Percentiles rank a stretch among this genome's conserved stretches.
phyloP scores from a whole-genome alignment of 2,113 vertebrate species.

The Myiozetetes cayanensis region DNA sequence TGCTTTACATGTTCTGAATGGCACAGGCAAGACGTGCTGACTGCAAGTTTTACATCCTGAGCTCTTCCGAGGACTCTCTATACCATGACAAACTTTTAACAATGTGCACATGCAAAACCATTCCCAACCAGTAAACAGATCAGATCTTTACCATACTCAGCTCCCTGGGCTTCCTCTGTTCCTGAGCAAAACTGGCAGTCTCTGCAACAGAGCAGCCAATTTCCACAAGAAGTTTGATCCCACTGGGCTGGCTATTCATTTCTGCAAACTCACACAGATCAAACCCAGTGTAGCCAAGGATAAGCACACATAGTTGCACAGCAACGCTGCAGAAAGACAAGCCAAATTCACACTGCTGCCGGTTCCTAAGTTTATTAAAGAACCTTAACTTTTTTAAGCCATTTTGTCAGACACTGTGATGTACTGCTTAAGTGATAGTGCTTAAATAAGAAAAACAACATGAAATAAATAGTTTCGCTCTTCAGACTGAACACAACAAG shows the following conservation, averaged over 20 bases:
- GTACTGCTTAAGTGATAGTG: not conserved
- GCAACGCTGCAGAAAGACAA: not conserved
- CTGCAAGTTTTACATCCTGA: not conserved
- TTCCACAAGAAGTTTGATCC: not conserved
- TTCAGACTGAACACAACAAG: not conserved
- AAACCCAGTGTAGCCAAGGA: not conserved
- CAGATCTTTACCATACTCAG: not conserved
- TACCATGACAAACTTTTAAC: not conserved
- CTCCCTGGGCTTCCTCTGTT: not conserved
- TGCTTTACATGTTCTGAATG: not conserved
- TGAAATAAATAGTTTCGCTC: not conserved
- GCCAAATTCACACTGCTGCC: not conserved
- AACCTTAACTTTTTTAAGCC: not conserved
- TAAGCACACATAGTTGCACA: not conserved
- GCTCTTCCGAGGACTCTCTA: not conserved
- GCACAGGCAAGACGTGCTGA: not conserved
- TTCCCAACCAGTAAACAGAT: not conserved
- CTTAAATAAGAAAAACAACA: not conserved
- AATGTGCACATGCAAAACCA: not conserved
- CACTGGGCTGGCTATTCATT: not conserved
- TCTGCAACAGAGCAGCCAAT: not conserved
- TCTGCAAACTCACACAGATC: not conserved
- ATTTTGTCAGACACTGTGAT: not conserved
- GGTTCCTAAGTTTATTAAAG: not conserved
- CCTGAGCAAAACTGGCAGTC: not conserved